These are phyloP conservation scores for Acestrorhynchus altus DNA, from an alignment of 2,797 vertebrate genomes.

Conservation along the genomic window DNA sequence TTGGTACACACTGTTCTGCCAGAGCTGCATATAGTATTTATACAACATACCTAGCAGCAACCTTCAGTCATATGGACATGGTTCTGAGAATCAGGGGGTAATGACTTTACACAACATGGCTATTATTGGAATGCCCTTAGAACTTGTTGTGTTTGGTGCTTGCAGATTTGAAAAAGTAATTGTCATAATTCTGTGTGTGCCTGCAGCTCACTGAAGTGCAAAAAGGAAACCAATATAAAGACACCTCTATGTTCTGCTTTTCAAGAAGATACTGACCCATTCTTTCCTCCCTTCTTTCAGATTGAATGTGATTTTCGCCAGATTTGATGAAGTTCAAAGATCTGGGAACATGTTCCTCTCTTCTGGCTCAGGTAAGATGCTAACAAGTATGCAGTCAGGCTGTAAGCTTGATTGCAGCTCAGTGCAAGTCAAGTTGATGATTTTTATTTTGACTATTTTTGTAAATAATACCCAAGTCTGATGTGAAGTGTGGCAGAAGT, in stretches of 20 bases:
- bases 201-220: neutral
- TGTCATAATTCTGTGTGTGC: neutral
- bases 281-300: conserved; percentile 68
- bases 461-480: too few species aligned
- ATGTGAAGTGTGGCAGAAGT: neutral
- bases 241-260: neutral
- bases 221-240: neutral
- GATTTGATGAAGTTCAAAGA: conserved; percentile 98
- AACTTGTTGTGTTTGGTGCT: neutral
- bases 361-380: conserved; percentile 84
- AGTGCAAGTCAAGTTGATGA: neutral
- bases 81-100: neutral
- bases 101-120: neutral
- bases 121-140: neutral
- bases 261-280: neutral
- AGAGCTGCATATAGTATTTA: neutral
- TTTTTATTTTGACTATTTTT: neutral
- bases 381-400: neutral
- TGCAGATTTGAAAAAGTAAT: neutral
- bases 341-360: conserved; percentile 94
- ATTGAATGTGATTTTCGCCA: conserved; percentile 98
- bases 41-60: conserved; percentile 1
- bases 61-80: neutral
- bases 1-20: neutral
- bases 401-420: neutral